Percentiles rank a stretch among this genome's conserved stretches.
These are phyloP conservation scores for Galerucella pusilla DNA, from an alignment of 2,888 invertebrate genomes.

Conservation along the genomic window DNA sequence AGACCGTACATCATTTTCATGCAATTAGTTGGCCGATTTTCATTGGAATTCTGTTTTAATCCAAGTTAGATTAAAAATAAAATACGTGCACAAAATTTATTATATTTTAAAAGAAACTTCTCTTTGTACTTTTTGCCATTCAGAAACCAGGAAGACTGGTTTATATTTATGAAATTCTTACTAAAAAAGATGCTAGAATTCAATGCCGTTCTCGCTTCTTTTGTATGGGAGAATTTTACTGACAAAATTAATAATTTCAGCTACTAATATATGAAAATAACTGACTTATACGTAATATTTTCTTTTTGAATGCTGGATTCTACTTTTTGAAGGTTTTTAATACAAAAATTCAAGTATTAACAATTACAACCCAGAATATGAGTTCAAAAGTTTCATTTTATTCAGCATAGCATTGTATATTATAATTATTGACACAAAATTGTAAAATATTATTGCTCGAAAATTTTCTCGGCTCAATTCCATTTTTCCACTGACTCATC, in stretches of 20 bases:
- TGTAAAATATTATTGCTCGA: too few relatives aligned
- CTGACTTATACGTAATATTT: too few relatives aligned
- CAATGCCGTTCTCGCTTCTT: not conserved
- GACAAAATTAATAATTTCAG: not conserved
- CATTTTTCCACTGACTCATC: too few relatives aligned
- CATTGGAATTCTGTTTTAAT: constrained; percentile 9
- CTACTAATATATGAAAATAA: too few relatives aligned
- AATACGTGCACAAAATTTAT: constrained; percentile 28
- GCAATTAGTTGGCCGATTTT: constrained; percentile 7
- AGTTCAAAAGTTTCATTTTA: too few relatives aligned
- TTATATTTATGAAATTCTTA: constrained; percentile 47
- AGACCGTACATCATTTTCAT: constrained; percentile 6
- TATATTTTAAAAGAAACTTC: constrained; percentile 51
- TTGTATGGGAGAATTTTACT: not conserved
- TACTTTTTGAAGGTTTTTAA: too few relatives aligned
- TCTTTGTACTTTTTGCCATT: constrained; percentile 29
- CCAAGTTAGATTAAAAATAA: constrained; percentile 14
- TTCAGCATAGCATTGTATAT: too few relatives aligned
- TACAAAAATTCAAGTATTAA: too few relatives aligned
- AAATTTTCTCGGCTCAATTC: too few relatives aligned
- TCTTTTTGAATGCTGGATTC: too few relatives aligned
- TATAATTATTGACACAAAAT: too few relatives aligned
- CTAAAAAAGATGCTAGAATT: not conserved
- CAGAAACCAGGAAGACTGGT: constrained; percentile 63
- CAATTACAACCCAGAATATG: too few relatives aligned